Evolutionary conservation across 2,113 vertebrate species (phyloP).

Genomic region (Cairina moschata): DNA sequence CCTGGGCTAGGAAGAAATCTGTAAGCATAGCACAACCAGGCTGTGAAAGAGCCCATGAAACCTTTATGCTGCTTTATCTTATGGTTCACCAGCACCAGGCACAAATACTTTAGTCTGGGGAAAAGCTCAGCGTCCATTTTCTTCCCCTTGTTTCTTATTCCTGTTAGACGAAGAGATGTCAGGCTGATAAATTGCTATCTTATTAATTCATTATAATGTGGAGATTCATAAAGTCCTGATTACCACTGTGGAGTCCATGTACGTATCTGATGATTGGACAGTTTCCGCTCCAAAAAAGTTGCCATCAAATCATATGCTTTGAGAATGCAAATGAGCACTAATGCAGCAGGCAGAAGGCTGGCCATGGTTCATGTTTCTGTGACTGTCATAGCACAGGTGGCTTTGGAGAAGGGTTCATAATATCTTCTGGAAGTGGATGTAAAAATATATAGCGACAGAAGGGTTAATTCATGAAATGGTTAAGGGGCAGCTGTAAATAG

Average conservation of each 20-base stretch:
- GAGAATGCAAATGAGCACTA: not conserved
- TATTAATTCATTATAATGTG: slow-evolving; percentile 29
- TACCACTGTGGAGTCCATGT: not conserved
- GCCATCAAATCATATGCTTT: not conserved
- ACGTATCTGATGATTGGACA: slow-evolving; percentile 6
- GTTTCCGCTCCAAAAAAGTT: not conserved
- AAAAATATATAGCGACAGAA: not conserved
- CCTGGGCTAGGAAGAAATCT: not conserved
- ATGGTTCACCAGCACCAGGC: not conserved
- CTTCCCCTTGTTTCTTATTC: not conserved
- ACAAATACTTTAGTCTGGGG: not conserved
- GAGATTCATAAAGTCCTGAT: not conserved
- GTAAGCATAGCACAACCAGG: not conserved
- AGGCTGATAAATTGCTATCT: slow-evolving; percentile 6
- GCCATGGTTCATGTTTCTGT: not conserved
- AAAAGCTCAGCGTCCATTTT: not conserved
- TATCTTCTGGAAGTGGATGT: not conserved
- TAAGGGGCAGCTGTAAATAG: not conserved
- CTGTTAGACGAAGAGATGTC: not conserved
- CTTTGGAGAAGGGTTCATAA: not conserved
- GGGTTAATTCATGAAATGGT: not conserved
- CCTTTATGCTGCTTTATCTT: not conserved
- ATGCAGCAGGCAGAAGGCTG: not conserved
- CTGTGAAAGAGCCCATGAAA: not conserved
- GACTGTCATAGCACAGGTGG: not conserved